Evolutionary conservation across 2,113 vertebrate genomes (phyloP).

Genomic region (Zosterops japonicus): DNA sequence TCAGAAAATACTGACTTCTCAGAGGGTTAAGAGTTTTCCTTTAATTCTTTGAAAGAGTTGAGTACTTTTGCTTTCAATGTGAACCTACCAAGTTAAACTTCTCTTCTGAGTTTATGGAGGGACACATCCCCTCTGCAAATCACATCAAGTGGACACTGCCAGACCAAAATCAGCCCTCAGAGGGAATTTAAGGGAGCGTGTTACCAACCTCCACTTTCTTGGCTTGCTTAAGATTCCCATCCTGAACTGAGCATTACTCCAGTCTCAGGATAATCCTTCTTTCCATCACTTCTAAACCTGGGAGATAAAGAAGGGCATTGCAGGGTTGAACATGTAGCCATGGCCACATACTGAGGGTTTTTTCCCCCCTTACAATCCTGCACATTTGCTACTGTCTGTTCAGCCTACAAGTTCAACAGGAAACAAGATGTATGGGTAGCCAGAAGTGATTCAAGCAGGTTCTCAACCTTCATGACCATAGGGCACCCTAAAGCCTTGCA

Average conservation of each 20-base stretch:
- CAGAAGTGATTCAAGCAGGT: not conserved
- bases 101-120: not conserved
- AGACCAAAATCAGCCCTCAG: not conserved
- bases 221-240: not conserved
- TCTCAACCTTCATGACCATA: not conserved
- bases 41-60: not conserved
- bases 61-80: not conserved
- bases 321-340: not conserved
- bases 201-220: not conserved
- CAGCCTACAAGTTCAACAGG: not conserved
- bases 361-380: not conserved
- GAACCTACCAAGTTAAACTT: not conserved
- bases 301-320: not conserved
- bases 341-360: not conserved
- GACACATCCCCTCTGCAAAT: not conserved
- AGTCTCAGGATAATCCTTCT: not conserved
- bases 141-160: not conserved
- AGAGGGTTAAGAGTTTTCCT: not conserved
- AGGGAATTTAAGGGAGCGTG: not conserved
- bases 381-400: conserved; percentile 13
- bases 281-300: not conserved
- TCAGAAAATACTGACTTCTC: not conserved
- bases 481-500: not conserved
- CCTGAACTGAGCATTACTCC: not conserved
- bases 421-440: not conserved